Evolutionary conservation across 2,888 invertebrate species (phyloP).

Genomic region (Sesamia inferens): DNA sequence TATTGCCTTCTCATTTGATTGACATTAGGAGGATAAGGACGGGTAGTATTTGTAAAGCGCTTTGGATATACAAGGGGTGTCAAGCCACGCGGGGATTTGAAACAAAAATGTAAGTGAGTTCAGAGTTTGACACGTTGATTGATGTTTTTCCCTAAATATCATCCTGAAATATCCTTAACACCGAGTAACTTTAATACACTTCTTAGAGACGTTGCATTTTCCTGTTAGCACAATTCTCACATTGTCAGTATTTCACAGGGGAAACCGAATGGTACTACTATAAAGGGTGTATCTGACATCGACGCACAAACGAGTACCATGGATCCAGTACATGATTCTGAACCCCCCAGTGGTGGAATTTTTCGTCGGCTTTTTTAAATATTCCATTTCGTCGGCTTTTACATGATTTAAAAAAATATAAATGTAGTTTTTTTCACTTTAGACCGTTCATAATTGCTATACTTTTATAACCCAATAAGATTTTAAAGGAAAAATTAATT

Average conservation of each 20-base stretch:
- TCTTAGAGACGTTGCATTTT: not conserved
- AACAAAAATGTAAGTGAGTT: not conserved
- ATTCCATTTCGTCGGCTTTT: too few species aligned
- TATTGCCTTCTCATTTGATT: conserved; percentile 12
- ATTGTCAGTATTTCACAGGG: conserved; percentile 5
- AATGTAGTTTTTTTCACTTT: too few species aligned
- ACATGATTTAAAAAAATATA: too few species aligned
- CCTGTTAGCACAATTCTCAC: not conserved
- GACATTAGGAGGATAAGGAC: conserved; percentile 9
- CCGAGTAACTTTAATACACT: too few species aligned
- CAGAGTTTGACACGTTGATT: not conserved
- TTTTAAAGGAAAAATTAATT: too few species aligned
- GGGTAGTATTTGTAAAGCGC: not conserved
- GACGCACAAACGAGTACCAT: too few species aligned
- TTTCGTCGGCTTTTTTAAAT: too few species aligned
- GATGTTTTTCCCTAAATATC: conserved; percentile 3
- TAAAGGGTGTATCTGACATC: too few species aligned
- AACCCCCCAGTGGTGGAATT: too few species aligned
- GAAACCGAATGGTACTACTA: not conserved
- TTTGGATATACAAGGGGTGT: not conserved
- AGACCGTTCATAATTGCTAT: too few species aligned
- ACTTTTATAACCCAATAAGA: too few species aligned
- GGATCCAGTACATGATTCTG: too few species aligned
- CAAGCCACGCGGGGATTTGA: not conserved
- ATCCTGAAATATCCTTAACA: not conserved